These are phyloP conservation scores for Macrotus californicus DNA, from an alignment of 2,113 vertebrate species.

Conservation along the genomic window DNA sequence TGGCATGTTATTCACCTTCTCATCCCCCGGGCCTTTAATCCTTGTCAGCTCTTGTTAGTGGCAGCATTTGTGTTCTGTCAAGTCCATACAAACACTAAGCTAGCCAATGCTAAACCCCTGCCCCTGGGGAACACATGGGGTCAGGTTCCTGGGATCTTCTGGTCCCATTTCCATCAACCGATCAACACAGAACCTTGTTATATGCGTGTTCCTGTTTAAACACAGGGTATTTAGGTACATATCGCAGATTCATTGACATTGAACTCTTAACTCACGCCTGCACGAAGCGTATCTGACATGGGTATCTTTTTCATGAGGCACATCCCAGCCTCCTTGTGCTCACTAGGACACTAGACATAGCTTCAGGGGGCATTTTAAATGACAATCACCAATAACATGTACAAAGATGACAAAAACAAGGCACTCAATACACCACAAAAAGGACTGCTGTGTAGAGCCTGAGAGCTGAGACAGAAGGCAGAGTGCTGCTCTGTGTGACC, in stretches of 20 bases:
- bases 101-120: too few relatives aligned
- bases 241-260: rapidly evolving
- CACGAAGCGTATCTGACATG: background rate
- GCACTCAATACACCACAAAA: background rate
- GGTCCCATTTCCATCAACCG: background rate
- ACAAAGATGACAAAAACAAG: background rate
- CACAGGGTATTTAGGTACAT: background rate
- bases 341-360: too few relatives aligned
- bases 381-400: background rate
- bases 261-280: background rate
- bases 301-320: background rate
- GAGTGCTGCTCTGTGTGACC: rapidly evolving
- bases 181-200: background rate
- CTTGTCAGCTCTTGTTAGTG: background rate
- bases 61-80: background rate
- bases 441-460: background rate
- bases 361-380: background rate
- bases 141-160: background rate
- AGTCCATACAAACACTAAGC: background rate
- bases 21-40: background rate
- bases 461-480: background rate
- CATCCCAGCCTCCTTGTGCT: background rate
- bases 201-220: background rate
- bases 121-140: background rate
- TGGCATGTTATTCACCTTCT: background rate